These are phyloP conservation scores for Actinopyga echinites DNA, from an alignment of 53 echinoderm and acorn worm species.

Conservation along the genomic window DNA sequence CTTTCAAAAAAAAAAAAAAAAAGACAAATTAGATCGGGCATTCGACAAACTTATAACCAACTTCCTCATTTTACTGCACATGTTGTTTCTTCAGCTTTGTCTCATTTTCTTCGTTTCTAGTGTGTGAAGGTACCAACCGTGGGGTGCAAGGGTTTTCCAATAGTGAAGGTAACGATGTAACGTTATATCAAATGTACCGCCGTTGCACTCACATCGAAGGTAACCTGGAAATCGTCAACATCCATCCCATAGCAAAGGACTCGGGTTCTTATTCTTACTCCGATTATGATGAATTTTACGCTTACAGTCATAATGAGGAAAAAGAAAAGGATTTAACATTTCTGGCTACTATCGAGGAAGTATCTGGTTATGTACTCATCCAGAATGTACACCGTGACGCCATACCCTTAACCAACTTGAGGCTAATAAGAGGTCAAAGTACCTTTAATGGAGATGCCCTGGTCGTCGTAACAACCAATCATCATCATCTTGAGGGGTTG, in stretches of 20 bases:
- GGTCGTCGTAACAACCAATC: background rate
- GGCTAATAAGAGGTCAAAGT: background rate
- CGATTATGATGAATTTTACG: background rate
- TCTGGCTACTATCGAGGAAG: background rate
- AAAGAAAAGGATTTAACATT: background rate
- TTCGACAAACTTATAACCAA: too few relatives aligned
- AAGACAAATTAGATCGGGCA: too few relatives aligned
- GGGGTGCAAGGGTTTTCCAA: too few relatives aligned
- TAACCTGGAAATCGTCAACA: slow-evolving; percentile 7
- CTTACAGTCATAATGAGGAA: background rate
- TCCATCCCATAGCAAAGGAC: background rate
- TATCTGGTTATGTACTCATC: slow-evolving; percentile 22
- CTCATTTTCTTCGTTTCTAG: too few relatives aligned
- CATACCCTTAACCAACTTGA: background rate
- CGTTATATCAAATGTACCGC: background rate
- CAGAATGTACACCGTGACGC: background rate
- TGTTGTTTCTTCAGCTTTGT: too few relatives aligned
- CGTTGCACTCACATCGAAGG: slow-evolving; percentile 5
- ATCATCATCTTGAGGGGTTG: background rate
- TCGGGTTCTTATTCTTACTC: background rate
- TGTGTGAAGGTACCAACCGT: too few relatives aligned
- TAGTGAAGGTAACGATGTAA: too few relatives aligned
- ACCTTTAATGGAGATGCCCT: slow-evolving; percentile 3
- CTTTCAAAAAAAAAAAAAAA: too few relatives aligned
- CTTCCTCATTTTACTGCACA: too few relatives aligned